Base-by-base conservation (phyloP, 2,888 invertebrate species). In the Drosophila nr. perissopoda region DNA sequence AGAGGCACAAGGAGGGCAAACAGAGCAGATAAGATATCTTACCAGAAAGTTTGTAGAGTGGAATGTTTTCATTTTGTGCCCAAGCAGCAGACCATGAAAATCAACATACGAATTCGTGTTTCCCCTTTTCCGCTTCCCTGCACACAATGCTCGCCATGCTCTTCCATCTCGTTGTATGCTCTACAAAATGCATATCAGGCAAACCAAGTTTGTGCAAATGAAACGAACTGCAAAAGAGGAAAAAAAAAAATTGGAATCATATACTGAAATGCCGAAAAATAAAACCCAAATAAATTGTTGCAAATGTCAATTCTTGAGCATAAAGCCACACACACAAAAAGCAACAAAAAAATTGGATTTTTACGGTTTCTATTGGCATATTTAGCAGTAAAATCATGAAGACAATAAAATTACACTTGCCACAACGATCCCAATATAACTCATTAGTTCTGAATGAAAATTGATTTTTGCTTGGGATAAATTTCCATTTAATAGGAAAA, bases 21-120 rank as follows among this genome's bases (percentile, higher is more conserved):
- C 75, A 72, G 62, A 65, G 63, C 67, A 74, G 83, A 88, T 88
- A 88, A 80, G 87, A 76, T 82, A 79, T 76, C 72, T 62, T 52
- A 48, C 13, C 49, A 71, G 66, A 68, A 87, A 72, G 65, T 87
- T 74, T 74, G 46, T 56, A 49, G 56, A 82, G 65, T 68, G 81
- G 83, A 90, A 90, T 90, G 89, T 86, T 90, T 90, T 88, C 85
- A 85, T 90, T 85, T 88, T 85, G 89, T 90, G 81, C 68, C 67
- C 69, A 87, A 65, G 86, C 90, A 86, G 59, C 90, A 79, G 79
- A 89, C 87, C 90, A 83, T 86, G 77, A 87, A 89, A 90, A 89
- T 87, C 91, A 89, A 82, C 87, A 90, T 84, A 71, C 85, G 84
- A 67, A 69, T 70, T 76, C 67, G 36, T 65, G 62, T 46, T 49